These are phyloP conservation scores for Drosophila mimica DNA, from an alignment of 2,888 invertebrate genomes.

Conservation along the genomic window DNA sequence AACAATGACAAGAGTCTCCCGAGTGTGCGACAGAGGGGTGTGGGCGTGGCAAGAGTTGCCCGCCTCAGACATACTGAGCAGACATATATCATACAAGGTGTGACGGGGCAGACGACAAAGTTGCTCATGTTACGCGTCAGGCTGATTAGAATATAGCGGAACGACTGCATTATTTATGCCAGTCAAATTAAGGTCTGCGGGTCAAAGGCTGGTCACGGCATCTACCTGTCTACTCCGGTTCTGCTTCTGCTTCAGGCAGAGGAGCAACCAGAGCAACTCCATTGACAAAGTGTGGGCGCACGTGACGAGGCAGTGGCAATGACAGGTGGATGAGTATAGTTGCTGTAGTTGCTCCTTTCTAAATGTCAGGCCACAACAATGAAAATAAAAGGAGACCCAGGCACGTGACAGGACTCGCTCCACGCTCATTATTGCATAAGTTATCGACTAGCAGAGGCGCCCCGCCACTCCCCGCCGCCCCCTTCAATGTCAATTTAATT, in stretches of 20 bases:
- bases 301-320: slow-evolving; percentile 65
- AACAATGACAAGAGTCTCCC: slow-evolving; percentile 59
- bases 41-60: slow-evolving; percentile 12
- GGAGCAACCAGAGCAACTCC: slow-evolving; percentile 17
- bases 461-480: too few species aligned
- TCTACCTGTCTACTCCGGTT: neutral
- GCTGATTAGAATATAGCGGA: slow-evolving; percentile 79
- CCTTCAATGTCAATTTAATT: slow-evolving; percentile 42
- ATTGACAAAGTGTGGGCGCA: slow-evolving; percentile 70
- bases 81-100: slow-evolving; percentile 57
- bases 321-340: slow-evolving; percentile 62
- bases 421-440: slow-evolving; percentile 75
- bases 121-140: slow-evolving; percentile 73
- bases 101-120: neutral
- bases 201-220: slow-evolving; percentile 57
- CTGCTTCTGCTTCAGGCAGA: neutral
- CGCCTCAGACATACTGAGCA: slow-evolving; percentile 12
- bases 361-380: slow-evolving; percentile 63
- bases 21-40: slow-evolving; percentile 23
- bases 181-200: slow-evolving; percentile 76
- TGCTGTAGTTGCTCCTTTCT: slow-evolving; percentile 7
- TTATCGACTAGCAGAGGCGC: slow-evolving; percentile 35
- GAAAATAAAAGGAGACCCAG: slow-evolving; percentile 66
- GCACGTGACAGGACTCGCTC: slow-evolving; percentile 75
- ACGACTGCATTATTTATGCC: slow-evolving; percentile 65